phyloP scores from a whole-genome alignment of 2,113 vertebrate genomes.

The Xyliphius kryptos region DNA sequence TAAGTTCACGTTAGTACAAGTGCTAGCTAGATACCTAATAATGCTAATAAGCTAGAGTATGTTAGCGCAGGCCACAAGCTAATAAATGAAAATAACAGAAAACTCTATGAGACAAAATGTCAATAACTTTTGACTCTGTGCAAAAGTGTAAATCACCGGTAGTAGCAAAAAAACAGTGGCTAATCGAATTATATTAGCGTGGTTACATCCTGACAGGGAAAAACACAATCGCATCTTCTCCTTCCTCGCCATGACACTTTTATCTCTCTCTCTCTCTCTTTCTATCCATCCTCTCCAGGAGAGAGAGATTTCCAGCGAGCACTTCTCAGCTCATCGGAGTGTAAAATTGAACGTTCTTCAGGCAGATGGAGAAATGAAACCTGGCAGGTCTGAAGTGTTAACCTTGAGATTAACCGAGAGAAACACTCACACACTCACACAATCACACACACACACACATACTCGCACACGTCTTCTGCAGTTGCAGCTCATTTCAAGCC shows the following conservation, averaged over 20 bases:
- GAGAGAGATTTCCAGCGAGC: conserved; percentile 50
- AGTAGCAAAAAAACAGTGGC: too few relatives aligned
- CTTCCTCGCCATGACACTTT: too few relatives aligned
- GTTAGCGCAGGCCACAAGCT: too few relatives aligned
- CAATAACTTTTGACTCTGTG: too few relatives aligned
- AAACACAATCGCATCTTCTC: conserved; percentile 33
- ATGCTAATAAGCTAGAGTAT: too few relatives aligned
- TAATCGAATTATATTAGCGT: conserved; percentile 17
- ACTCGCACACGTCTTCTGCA: background rate
- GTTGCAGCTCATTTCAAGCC: conserved; percentile 21
- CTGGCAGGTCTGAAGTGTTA: conserved; percentile 64
- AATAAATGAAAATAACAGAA: too few relatives aligned
- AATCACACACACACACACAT: conserved; percentile 6
- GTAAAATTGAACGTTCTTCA: conserved; percentile 69
- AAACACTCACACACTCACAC: conserved; percentile 17
- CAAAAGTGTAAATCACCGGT: too few relatives aligned
- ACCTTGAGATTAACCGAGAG: conserved; percentile 68
- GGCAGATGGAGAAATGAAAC: conserved; percentile 66
- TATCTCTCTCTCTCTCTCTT: conserved; percentile 12
- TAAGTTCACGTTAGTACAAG: too few relatives aligned
- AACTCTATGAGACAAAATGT: too few relatives aligned
- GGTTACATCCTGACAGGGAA: conserved; percentile 17
- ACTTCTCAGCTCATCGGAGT: conserved; percentile 69
- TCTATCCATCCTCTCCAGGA: conserved; percentile 42
- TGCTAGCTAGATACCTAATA: too few relatives aligned